Base-by-base conservation (phyloP, 2,888 invertebrate genomes). In the Tetrapedia diversipes region DNA sequence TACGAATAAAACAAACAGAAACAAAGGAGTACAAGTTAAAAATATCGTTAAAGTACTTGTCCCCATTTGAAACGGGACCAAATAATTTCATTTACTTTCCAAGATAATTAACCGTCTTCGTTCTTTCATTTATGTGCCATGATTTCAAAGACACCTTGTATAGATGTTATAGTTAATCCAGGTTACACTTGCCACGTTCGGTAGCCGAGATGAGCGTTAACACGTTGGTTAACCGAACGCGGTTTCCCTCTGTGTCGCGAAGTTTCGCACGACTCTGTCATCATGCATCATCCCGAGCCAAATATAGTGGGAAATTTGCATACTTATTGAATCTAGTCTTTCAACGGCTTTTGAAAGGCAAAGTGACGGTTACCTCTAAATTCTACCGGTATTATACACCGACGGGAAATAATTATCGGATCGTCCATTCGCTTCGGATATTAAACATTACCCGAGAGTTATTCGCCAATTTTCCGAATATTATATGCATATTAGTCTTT, bases 251-350 rank as follows among this genome's bases (percentile, higher is more conserved):
- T 47, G 61, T 34, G 47, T 8, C 49, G 49, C 27, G 10, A 45
- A 60, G 45, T 60, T 60, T 63, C 49, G 2, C 27, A 8, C 24
- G 27, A 8, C 37, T 37, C 49, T 29, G 49, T 39, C 49, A 63
- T 49, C 63, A 0, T 63, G 49, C 39, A 63, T 63, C 49, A 63
- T 39, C 27, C 27, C 1, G 8, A 51, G 49, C 14, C 63, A 49
- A 49, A 47, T 49, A 63, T 37, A 51, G 49, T 14, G 34, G 22
- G n/a, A 63, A 63, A 63, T 63, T 63, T 63, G 63, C 63, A 63
- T 63, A 49, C 27, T 61, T 67, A 67, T 67, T 61, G 61, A 63
- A 49, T 37, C 61, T n/a, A 49, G 59, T 24, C 57, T 57, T 24
- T 27, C 43, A 11, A 14, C 8, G 19, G 45, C 32, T 60, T 29